phyloP scores from a whole-genome alignment of 2,888 invertebrate genomes.

The Leptogaster cylindrica region DNA sequence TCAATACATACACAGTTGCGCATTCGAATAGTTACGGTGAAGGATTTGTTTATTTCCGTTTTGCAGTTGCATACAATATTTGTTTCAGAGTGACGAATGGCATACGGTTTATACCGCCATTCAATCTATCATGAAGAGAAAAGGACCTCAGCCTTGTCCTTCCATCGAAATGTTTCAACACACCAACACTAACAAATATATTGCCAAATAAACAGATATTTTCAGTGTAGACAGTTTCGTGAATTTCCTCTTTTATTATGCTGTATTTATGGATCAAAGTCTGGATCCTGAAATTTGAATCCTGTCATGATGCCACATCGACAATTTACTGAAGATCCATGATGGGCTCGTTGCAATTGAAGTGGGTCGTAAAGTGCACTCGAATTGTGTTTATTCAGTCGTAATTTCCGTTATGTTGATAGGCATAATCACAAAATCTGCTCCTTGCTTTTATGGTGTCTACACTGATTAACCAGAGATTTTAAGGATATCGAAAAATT shows the following conservation, averaged over 20 bases:
- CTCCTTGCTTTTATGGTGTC: too few relatives aligned
- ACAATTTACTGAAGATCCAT: slow-evolving; percentile 33
- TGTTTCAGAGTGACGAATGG: slow-evolving; percentile 21
- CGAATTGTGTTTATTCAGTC: slow-evolving; percentile 21
- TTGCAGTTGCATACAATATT: slow-evolving; percentile 11
- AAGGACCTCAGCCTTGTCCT: slow-evolving; percentile 20
- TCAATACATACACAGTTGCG: background rate
- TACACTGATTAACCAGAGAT: too few relatives aligned
- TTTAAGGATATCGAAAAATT: too few relatives aligned
- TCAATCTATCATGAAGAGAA: background rate
- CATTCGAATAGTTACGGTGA: background rate
- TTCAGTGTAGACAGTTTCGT: background rate
- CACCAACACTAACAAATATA: too few relatives aligned
- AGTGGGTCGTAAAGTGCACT: slow-evolving; percentile 31
- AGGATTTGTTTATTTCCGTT: slow-evolving; percentile 25
- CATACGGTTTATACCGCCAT: slow-evolving; percentile 25
- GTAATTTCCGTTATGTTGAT: too few relatives aligned
- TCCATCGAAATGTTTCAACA: too few relatives aligned
- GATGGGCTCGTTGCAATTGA: slow-evolving; percentile 29
- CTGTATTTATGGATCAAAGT: slow-evolving; percentile 33
- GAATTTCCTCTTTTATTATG: slow-evolving; percentile 21
- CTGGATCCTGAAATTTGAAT: slow-evolving; percentile 22
- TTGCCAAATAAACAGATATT: too few relatives aligned
- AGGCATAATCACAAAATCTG: too few relatives aligned
- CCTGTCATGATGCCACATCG: slow-evolving; percentile 12